phyloP scores from a whole-genome alignment of 2,113 vertebrate genomes.

The Chionomys nivalis region DNA sequence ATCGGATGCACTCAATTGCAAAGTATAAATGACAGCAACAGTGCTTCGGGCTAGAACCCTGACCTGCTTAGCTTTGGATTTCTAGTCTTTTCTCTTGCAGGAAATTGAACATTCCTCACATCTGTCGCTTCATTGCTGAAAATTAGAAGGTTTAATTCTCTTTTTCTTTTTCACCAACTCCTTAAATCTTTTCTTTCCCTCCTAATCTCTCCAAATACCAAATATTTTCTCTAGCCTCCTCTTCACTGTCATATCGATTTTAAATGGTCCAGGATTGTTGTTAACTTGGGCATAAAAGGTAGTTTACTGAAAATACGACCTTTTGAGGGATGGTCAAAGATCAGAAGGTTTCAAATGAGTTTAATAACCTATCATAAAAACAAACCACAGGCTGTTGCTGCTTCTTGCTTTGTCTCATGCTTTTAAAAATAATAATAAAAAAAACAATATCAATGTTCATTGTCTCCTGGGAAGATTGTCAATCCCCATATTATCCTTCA shows the following conservation, averaged over 20 bases:
- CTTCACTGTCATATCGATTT: background rate
- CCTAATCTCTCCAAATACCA: background rate
- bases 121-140: constrained; percentile 34
- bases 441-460: background rate
- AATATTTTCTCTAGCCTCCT: background rate
- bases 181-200: background rate
- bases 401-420: background rate
- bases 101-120: background rate
- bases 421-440: background rate
- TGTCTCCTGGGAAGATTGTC: constrained; percentile 51
- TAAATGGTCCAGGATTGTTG: background rate
- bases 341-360: background rate
- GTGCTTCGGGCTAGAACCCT: constrained; percentile 7
- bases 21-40: background rate
- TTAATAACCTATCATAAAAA: background rate
- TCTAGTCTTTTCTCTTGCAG: constrained; percentile 3
- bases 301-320: background rate
- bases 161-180: background rate
- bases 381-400: background rate
- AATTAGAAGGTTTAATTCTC: constrained; percentile 1
- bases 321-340: constrained; percentile 15
- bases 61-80: background rate
- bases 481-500: background rate
- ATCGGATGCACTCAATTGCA: background rate
- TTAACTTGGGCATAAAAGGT: background rate